Percentiles rank a stretch among this genome's conserved stretches.
These are phyloP conservation scores for Melospiza georgiana DNA, from an alignment of 2,113 vertebrate species.

Conservation along the genomic window DNA sequence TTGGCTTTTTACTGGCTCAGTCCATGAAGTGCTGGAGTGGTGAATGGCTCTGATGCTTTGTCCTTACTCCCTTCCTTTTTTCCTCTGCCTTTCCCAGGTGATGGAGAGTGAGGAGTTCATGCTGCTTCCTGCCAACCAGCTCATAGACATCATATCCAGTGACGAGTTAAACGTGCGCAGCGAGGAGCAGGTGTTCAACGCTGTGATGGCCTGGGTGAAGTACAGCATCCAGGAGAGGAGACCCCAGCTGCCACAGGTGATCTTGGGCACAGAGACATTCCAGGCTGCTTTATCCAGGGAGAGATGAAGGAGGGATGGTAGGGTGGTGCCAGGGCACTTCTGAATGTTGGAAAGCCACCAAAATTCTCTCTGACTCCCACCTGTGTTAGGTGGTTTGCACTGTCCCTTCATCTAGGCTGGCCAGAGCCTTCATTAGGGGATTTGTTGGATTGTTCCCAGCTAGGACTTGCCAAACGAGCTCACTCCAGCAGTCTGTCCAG, in stretches of 20 bases:
- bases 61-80: not conserved
- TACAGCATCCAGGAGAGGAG: constrained; percentile 98
- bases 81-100: constrained; percentile 74
- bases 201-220: constrained; percentile 99
- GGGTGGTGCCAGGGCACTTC: not conserved
- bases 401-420: not conserved
- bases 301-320: not conserved
- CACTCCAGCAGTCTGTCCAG: not conserved
- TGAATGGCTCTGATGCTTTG: not conserved
- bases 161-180: constrained; percentile 98
- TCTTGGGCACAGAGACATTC: not conserved
- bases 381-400: not conserved
- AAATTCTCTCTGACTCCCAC: not conserved
- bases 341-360: not conserved
- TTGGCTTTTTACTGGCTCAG: not conserved
- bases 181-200: constrained; percentile 97
- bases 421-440: not conserved
- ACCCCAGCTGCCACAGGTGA: constrained; percentile 94
- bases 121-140: constrained; percentile 96
- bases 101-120: constrained; percentile 99
- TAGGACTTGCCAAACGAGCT: not conserved
- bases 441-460: not conserved
- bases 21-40: not conserved
- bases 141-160: constrained; percentile 98
- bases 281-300: not conserved